Percentiles rank a stretch among this genome's conserved stretches.
Evolutionary conservation across 2,888 invertebrate species (phyloP).

Genomic region (Dendrolimus pini): DNA sequence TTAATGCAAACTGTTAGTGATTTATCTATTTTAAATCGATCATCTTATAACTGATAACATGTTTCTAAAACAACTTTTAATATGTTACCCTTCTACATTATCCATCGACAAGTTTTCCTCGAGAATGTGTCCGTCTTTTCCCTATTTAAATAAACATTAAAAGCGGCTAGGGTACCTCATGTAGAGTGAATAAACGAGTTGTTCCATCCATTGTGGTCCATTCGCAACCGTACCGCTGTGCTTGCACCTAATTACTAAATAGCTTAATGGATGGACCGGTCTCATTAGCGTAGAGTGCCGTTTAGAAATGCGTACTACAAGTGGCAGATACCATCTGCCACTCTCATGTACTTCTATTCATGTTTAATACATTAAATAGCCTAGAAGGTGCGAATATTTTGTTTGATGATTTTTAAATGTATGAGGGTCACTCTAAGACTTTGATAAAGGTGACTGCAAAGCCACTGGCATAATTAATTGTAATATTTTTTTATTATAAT

Average conservation of each 20-base stretch:
- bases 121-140: neutral
- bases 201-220: slow-evolving; percentile 37
- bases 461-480: too few species aligned
- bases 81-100: too few species aligned
- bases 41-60: too few species aligned
- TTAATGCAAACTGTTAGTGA: too few species aligned
- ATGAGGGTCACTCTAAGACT: too few species aligned
- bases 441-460: too few species aligned
- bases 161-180: slow-evolving; percentile 25
- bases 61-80: too few species aligned
- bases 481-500: too few species aligned
- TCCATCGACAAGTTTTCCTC: too few species aligned
- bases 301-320: slow-evolving; percentile 37
- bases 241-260: slow-evolving; percentile 64
- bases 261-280: slow-evolving; percentile 57
- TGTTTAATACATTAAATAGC: neutral
- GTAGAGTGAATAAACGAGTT: slow-evolving; percentile 32
- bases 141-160: slow-evolving; percentile 21
- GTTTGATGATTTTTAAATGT: too few species aligned
- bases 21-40: too few species aligned
- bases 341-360: neutral
- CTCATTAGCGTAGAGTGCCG: slow-evolving; percentile 53
- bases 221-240: slow-evolving; percentile 31
- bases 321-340: slow-evolving; percentile 9
- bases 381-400: slow-evolving; percentile 1